Base-by-base conservation (phyloP, 2,888 invertebrate genomes). In the Eueremaeus valkanovi region DNA sequence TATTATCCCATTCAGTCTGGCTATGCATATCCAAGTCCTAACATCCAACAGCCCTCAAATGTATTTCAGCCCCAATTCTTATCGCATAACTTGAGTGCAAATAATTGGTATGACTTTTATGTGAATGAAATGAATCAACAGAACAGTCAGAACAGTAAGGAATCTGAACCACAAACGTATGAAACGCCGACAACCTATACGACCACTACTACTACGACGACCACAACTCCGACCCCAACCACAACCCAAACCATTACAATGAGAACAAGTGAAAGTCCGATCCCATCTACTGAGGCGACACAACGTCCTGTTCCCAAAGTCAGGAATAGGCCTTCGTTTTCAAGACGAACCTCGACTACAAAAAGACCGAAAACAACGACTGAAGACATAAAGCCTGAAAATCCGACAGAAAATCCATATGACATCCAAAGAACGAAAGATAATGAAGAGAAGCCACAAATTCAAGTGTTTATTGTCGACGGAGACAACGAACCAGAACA, bases 401-500 rank as follows among this genome's bases (percentile, higher is more conserved):
- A 13, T 27, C 8, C 36, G 16, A 70, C 70, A 18, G 70, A 74
- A 36, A 45, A 40, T 24, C 51, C 74, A 36, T 40, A 72, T 33
- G 75, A 75, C 40, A 29, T 75, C 0, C 55, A 72, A n/a, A 36
- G 72, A 72, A 36, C 33, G 21, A 33, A 42, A 24, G 3, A 2
- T 21, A 29, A 5, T 24, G 6, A 18, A 21, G 75, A 72, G 1
- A 27, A 72, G 24, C 72, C 75, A 29, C 58, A 75, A 21, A 75
- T 75, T 58, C 58, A 75, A 40, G 75, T 75, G 21, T 75, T 58
- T 61, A 72, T 75, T 18, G 75, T 75, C 3, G 51, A 51, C 31
- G 61, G 58, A 29, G 36, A 36, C 9, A 72, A 75, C 31, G 72
- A 51, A 61, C 42, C 72, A 27, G 58, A 75, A 55, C n/a, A n/a